Evolutionary conservation across 2,797 vertebrate genomes (phyloP).

Genomic region (Thunnus albacares): DNA sequence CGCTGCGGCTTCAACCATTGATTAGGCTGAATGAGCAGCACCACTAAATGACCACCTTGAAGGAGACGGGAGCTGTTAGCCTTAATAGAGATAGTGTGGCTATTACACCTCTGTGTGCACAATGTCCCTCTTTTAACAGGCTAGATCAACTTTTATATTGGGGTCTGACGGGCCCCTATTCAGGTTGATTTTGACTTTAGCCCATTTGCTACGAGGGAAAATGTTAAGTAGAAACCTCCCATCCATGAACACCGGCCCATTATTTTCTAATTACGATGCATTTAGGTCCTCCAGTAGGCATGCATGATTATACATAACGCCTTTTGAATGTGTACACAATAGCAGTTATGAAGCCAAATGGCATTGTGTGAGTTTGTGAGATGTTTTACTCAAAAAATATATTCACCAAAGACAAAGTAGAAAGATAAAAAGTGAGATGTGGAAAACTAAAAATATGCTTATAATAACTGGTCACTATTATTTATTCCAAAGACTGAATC

Average conservation of each 20-base stretch:
- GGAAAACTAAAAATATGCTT: conserved; percentile 19
- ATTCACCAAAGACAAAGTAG: conserved; percentile 19
- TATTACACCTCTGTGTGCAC: conserved; percentile 85
- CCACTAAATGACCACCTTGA: conserved; percentile 93
- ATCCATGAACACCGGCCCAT: conserved; percentile 86
- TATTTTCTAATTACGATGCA: conserved; percentile 88
- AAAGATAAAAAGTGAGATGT: conserved; percentile 1
- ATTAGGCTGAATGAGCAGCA: conserved; percentile 95
- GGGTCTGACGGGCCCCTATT: conserved; percentile 80
- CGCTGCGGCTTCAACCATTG: conserved; percentile 92
- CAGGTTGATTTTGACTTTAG: conserved; percentile 85
- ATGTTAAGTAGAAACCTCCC: conserved; percentile 88
- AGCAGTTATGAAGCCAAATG: conserved; percentile 55
- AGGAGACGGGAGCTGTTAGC: conserved; percentile 89
- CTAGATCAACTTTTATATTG: conserved; percentile 86
- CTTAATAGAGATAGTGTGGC: conserved; percentile 86
- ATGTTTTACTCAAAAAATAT: conserved; percentile 14
- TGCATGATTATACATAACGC: conserved; percentile 79
- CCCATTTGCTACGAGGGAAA: conserved; percentile 83
- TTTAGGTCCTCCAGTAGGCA: conserved; percentile 80
- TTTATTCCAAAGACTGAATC: conserved; percentile 42
- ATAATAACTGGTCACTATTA: conserved; percentile 21
- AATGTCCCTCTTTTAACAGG: conserved; percentile 78
- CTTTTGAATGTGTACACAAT: conserved; percentile 79
- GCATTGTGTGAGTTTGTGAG: conserved; percentile 26